phyloP scores from a whole-genome alignment of 2,888 invertebrate genomes.

The Lepas anatifera region DNA sequence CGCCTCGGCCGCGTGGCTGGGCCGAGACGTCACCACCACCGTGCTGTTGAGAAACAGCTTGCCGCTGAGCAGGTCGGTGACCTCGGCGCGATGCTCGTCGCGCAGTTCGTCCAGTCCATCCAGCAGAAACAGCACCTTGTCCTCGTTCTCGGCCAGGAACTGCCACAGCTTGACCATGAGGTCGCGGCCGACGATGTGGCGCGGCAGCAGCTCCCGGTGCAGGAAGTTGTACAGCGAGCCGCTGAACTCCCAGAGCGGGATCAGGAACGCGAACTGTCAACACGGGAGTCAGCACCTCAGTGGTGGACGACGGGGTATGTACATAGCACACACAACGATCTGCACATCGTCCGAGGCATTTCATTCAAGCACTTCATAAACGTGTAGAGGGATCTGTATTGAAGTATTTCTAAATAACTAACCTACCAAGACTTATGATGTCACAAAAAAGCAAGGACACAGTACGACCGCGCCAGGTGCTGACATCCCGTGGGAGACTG shows the following conservation, averaged over 20 bases:
- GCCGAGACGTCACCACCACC: constrained; percentile 41
- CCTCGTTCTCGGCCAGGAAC: constrained; percentile 28
- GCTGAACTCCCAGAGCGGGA: constrained; percentile 42
- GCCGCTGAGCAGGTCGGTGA: constrained; percentile 42
- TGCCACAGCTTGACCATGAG: constrained; percentile 28
- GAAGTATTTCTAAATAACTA: too few species aligned
- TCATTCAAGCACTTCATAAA: too few species aligned
- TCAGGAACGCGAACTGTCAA: constrained; percentile 33
- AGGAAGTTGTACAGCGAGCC: constrained; percentile 30
- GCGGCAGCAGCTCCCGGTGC: constrained; percentile 38
- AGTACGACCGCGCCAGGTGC: too few species aligned
- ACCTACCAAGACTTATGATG: too few species aligned
- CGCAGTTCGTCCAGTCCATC: constrained; percentile 42
- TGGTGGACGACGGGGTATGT: too few species aligned
- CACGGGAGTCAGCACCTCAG: too few species aligned
- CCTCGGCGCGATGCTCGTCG: constrained; percentile 33
- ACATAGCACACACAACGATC: too few species aligned
- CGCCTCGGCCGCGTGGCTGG: constrained; percentile 34
- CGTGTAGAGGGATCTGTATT: too few species aligned
- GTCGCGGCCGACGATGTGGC: constrained; percentile 28
- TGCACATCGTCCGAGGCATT: too few species aligned
- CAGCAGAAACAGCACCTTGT: constrained; percentile 38
- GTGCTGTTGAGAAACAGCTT: constrained; percentile 42
- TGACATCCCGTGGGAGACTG: too few species aligned
- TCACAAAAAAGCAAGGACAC: too few species aligned